A percentile compares a stretch with the other conserved stretches of the same genome.
Evolutionary conservation across 2,113 vertebrate genomes (phyloP).

Genomic region (Prunella himalayana): DNA sequence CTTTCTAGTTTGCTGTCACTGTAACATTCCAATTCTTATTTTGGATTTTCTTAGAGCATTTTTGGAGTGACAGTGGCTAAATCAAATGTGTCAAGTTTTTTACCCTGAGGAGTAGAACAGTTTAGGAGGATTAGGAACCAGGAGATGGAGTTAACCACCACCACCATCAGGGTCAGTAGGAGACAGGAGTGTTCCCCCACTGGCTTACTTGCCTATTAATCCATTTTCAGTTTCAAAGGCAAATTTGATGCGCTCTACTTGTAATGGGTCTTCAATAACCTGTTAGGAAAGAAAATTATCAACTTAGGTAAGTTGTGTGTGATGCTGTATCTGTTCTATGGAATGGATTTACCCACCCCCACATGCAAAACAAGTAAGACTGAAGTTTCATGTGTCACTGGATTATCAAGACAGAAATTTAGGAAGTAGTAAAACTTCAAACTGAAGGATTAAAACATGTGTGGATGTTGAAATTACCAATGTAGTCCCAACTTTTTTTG

Average conservation of each 20-base stretch:
- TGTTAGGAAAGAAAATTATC: conserved; percentile 39
- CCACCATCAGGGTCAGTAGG: background rate
- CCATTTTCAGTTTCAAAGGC: conserved; percentile 98
- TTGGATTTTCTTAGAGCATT: background rate
- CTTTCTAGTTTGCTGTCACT: background rate
- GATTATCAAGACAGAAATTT: background rate
- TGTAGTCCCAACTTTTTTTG: background rate
- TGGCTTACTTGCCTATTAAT: conserved; percentile 83
- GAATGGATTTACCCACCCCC: background rate
- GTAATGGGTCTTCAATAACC: conserved; percentile 93
- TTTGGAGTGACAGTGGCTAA: background rate
- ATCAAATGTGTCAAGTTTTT: background rate
- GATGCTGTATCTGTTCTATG: background rate
- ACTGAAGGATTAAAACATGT: background rate
- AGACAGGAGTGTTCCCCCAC: background rate
- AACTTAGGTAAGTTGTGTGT: background rate
- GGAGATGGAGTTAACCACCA: background rate
- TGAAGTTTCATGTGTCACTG: background rate
- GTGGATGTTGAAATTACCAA: background rate
- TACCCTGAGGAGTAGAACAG: background rate
- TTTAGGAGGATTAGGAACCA: background rate
- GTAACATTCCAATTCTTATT: background rate
- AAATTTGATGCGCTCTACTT: conserved; percentile 91
- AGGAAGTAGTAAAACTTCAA: background rate
- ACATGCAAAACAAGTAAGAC: background rate